A percentile compares a stretch with the other conserved stretches of the same genome.
Conservation (phyloP, 2,888 invertebrate species). For the Gasteruption jaculator region DNA sequence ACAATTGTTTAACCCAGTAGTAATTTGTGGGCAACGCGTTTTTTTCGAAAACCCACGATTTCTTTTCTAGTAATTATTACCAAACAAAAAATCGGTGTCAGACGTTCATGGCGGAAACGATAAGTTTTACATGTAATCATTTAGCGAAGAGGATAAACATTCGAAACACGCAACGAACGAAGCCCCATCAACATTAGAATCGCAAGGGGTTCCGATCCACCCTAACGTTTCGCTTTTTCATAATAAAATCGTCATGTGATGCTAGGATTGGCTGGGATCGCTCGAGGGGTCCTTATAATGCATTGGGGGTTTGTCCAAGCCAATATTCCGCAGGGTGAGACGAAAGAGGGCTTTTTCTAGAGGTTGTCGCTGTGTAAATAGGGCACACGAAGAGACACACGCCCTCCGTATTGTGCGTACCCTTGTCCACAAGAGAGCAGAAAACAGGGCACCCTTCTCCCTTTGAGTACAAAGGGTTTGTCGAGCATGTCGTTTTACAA, state of each 20-base stretch:
- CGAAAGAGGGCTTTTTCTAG: constrained; percentile 18
- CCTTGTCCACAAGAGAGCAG: constrained; percentile 31
- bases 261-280: constrained; percentile 40
- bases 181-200: too few relatives aligned
- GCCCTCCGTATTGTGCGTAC: constrained; percentile 46
- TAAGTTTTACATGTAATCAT: too few relatives aligned
- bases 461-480: constrained; percentile 45
- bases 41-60: too few relatives aligned
- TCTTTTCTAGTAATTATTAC: too few relatives aligned
- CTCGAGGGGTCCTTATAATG: constrained; percentile 36
- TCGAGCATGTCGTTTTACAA: constrained; percentile 29
- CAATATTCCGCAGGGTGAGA: constrained; percentile 24
- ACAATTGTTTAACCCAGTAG: too few relatives aligned
- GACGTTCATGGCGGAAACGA: too few relatives aligned
- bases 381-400: constrained; percentile 50
- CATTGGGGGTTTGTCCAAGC: constrained; percentile 41
- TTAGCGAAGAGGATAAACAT: constrained; percentile 31
- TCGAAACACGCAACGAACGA: constrained; percentile 30
- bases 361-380: constrained; percentile 49
- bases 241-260: constrained; percentile 47
- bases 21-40: too few relatives aligned
- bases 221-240: constrained; percentile 40
- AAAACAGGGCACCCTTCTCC: constrained; percentile 42
- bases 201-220: constrained; percentile 34
- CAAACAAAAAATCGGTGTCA: too few relatives aligned